These are phyloP conservation scores for Heteromurus nitidus DNA, from an alignment of 2,888 invertebrate species.

Conservation along the genomic window DNA sequence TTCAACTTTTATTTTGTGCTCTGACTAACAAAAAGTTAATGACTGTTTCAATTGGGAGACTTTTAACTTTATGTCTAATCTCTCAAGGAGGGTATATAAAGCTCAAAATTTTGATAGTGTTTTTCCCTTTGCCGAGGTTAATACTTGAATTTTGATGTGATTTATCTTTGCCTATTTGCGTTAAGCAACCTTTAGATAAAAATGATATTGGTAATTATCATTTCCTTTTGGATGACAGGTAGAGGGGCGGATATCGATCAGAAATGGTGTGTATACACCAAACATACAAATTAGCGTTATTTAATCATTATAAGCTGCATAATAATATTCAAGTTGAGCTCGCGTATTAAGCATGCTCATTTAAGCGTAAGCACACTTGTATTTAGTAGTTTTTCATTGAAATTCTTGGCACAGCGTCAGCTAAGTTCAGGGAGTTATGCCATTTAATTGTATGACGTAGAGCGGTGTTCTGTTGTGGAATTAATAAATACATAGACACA, in stretches of 20 bases:
- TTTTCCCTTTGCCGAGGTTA: background rate
- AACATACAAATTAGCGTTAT: no score
- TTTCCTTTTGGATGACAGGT: background rate
- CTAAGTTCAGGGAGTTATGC: background rate
- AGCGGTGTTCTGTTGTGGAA: background rate
- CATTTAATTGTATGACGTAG: conserved; percentile 29
- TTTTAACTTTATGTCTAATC: background rate
- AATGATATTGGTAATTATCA: background rate
- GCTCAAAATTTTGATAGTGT: background rate
- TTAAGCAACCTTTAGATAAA: background rate
- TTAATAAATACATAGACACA: background rate
- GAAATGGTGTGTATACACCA: background rate
- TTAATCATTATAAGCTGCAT: background rate
- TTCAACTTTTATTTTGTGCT: conserved; percentile 16
- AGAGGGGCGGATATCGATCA: background rate
- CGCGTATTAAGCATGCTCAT: background rate
- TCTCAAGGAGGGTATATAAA: background rate
- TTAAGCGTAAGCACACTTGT: no score
- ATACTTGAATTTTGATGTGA: background rate
- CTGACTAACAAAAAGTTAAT: conserved; percentile 5
- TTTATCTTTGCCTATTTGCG: background rate
- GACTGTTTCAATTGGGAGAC: conserved; percentile 2
- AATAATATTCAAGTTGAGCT: background rate
- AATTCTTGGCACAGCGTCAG: conserved; percentile 34
- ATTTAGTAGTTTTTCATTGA: no score